Base-by-base conservation (phyloP, 2,888 invertebrate species). In the Nomada goodeniana region DNA sequence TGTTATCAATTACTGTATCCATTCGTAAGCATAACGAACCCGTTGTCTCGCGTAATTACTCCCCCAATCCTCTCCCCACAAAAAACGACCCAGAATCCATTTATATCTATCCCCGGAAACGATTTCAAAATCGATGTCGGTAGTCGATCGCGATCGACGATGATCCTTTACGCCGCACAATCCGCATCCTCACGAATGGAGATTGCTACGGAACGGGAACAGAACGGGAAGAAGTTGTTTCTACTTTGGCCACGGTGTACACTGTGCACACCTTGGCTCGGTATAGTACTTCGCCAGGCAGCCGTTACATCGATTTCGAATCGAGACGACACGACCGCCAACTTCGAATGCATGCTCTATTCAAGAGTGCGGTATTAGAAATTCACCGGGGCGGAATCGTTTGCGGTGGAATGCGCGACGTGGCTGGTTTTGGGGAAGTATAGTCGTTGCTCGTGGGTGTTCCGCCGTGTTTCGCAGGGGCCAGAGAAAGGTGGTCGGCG, bases 61-160 rank as follows among this genome's bases (percentile, higher is more conserved):
- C 5, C 36, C 36, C 36, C 36, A 36, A 36, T 5, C 36, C 36
- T 7, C 7, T 36, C 36, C 36, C 36, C 36, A 2, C 26, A 26
- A 57, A 57, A 57, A 64, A 57, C 42, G 70, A 26, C 15, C 42
- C 53, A 52, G 53, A 26, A 47, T 23, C 69, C 69, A 61, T 36
- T 60, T 75, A 69, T 59, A 61, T 69, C 69, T 53, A 20, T 44
- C 53, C 42, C 11, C 82, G 76, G 78, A 77, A 83, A 83, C 76
- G 83, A 85, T 83, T 85, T 76, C 64, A 73, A 60, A 65, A 72
- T 70, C 55, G 61, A 85, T 77, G 72, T 26, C 80, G 73, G 83
- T 26, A 77, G 23, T 81, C 77, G 77, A 76, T 15, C 44, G 15
- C 52, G 76, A 52, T 26, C 64, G 80, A 71, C 52, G 52, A 42